Base-by-base conservation (phyloP, 1,140 invertebrate species). In the Meloidogyne exigua region DNA sequence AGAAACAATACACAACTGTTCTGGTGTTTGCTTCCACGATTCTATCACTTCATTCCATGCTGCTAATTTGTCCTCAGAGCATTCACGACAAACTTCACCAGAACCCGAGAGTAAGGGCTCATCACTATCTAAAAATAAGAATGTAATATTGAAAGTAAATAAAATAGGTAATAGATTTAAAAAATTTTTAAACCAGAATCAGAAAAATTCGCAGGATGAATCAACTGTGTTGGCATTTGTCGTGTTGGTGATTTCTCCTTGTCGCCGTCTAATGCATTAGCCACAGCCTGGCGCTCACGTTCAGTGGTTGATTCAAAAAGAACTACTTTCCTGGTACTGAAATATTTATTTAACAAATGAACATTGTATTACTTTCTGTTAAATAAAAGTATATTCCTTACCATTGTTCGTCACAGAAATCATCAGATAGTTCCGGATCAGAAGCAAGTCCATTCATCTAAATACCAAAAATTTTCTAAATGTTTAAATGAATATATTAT, bases 71-170 rank as follows among this genome's bases (percentile, higher is more conserved):
- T 93, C 93, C 84, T 94, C 93, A 0, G 93, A 92, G 83, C 95
- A 96, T 84, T 99, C 95, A 88, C 96, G 96, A 3, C 94, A 95
- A 2, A 99, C 95, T 85, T 93, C 91, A 0, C 96, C 96, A 18
- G 94, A 96, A 13, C 96, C 96, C 89, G 94, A 96, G 7, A 97
- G 89, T 77, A 99, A 89, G 0, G 95, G 95, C 87, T 98, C 96
- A 89, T 99, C 96, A 69, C 93, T 93, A 91, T 91, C 90, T 90
- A 63, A 79, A 85, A 57, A 65, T 69, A 11, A 49, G 66, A 71
- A 66, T 49, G n/a, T 12, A 44, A 23, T 67, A 32, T 72, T 28
- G n/a, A 36, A 62, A 32, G n/a, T 7, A 25, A 68, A 42, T 23
- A n/a, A 36, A 15, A 11, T 26, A 71, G 2, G 49, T 32, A 1